These are phyloP conservation scores for Piprites chloris DNA, from an alignment of 2,113 vertebrate species.

Conservation along the genomic window DNA sequence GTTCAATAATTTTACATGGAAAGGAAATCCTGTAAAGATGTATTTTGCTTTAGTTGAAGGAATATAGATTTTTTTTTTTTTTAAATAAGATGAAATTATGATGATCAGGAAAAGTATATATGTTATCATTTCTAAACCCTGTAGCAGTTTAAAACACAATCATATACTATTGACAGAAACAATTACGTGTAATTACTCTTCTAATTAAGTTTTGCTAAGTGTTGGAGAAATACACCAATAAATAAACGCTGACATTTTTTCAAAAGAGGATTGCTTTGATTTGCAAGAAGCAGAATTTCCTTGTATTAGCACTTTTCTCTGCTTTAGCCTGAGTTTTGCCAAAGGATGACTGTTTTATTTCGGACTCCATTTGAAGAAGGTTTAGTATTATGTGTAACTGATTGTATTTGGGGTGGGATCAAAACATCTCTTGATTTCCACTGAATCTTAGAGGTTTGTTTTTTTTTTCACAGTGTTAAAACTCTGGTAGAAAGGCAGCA, in stretches of 20 bases:
- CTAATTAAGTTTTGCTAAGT: background rate
- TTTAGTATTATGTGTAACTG: background rate
- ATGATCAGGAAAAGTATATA: background rate
- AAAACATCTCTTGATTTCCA: background rate
- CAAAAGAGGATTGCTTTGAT: background rate
- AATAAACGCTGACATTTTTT: background rate
- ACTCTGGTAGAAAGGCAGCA: background rate
- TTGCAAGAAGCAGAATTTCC: background rate
- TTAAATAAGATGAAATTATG: background rate
- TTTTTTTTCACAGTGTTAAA: background rate
- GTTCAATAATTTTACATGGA: background rate
- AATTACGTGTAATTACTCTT: background rate
- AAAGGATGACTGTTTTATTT: background rate
- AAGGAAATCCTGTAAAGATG: background rate
- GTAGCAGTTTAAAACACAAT: background rate
- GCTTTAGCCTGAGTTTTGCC: background rate
- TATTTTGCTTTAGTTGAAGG: background rate
- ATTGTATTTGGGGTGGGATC: background rate
- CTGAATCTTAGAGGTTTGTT: background rate
- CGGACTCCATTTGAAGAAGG: background rate
- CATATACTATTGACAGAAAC: background rate
- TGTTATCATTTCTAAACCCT: background rate
- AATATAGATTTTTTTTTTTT: background rate
- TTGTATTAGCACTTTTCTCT: background rate
- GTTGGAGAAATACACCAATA: background rate